These are phyloP conservation scores for Tamias sibiricus DNA, from an alignment of 2,113 vertebrate species.

Conservation along the genomic window DNA sequence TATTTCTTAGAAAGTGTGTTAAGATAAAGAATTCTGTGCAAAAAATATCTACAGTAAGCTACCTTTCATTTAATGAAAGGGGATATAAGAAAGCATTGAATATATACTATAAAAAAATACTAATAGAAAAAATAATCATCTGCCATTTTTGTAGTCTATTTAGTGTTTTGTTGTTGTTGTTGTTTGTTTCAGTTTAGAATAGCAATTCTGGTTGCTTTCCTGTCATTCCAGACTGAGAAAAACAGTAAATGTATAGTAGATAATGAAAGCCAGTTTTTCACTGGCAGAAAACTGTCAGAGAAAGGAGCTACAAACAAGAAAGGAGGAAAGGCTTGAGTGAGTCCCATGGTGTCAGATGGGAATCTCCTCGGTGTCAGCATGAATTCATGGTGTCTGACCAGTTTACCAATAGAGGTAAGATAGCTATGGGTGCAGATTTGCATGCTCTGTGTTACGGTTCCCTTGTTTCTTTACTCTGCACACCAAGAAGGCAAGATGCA, in stretches of 20 bases:
- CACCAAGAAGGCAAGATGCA: background rate
- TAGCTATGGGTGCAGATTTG: background rate
- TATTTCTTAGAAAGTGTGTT: background rate
- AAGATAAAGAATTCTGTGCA: background rate
- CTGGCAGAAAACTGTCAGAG: background rate
- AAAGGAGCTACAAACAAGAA: background rate
- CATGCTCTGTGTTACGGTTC: background rate
- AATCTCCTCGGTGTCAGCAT: background rate
- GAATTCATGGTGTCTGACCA: background rate
- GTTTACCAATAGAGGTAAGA: background rate
- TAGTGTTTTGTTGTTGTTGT: background rate
- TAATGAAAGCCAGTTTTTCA: background rate
- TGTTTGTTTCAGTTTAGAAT: background rate
- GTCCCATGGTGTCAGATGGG: background rate
- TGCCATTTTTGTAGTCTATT: background rate
- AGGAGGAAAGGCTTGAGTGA: background rate
- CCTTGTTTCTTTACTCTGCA: background rate
- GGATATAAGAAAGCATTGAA: background rate
- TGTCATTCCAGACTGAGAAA: background rate
- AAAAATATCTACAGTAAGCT: background rate
- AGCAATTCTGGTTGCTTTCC: background rate
- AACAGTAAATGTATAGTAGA: background rate
- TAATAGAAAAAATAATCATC: background rate
- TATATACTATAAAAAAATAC: background rate
- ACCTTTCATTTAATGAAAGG: background rate